Evolutionary conservation across 1,140 invertebrate genomes (phyloP), one percentile per base, ranked within the genome.

Genomic region (Eumeta japonica): DNA sequence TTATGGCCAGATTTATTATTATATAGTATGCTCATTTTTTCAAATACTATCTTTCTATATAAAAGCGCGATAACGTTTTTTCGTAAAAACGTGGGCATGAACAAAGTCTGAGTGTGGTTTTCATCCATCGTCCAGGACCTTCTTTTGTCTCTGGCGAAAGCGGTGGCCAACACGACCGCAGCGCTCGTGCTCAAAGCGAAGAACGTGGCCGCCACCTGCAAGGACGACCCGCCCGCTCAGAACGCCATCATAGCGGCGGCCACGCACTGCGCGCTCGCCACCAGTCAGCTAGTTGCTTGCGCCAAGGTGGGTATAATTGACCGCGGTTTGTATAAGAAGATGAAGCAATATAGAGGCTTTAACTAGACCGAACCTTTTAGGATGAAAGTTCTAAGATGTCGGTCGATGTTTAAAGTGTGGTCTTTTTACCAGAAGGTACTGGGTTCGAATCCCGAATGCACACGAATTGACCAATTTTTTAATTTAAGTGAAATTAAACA

Each of bases 241-340:
- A 96, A 97, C 70, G 81, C 83, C 47, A 92, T 98, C 2, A 98
- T 98, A 48, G 87, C 87, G 7, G 89, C 92, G 0, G 97, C 97
- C 0, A 97, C 94, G 0, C 88, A 98, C 67, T 97, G 94, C 72
- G 97, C 97, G 1, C 76, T 99, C 16, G 92, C 94, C 1, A 99
- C 97, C 0, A 97, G 94, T 17, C 97, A 99, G 63, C 77, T 99
- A 1, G 95, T 99, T 0, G 94, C 97, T 0, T 98, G 94, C 62
- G 92, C 97, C 9, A 98, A 98, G 79, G 88, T 87, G 66, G 56
- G 46, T 18, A 30, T 7, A 28, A 50, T 28, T 39, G 5, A 30
- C 28, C 13, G 13, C 12, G 28, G 13, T 13, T 10, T 14, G 10
- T 24, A 24, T 24, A n/a, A 7, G 7, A 24, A 7, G 7, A 24